Percentiles rank a stretch among this genome's conserved stretches.
Evolutionary conservation across 2,797 vertebrate species (phyloP).

Genomic region (Coreius guichenoti): DNA sequence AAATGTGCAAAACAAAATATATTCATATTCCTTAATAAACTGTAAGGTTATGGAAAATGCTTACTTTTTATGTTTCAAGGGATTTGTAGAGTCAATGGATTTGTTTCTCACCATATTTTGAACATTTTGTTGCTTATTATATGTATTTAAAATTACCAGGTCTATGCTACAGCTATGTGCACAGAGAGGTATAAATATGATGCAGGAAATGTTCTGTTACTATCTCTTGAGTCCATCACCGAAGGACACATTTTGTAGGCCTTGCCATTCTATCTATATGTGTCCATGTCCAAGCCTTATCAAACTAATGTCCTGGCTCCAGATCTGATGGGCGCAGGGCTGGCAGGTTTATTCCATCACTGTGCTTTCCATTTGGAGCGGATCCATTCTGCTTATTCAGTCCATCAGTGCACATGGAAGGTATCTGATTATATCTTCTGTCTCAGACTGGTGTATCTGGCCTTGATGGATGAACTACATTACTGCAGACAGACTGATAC

Average conservation of each 20-base stretch:
- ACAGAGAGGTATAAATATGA: neutral
- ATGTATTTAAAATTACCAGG: neutral
- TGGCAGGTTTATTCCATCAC: slow-evolving; percentile 16
- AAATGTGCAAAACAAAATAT: neutral
- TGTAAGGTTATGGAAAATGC: neutral
- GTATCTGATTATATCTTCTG: slow-evolving; percentile 20
- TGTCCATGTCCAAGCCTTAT: slow-evolving; percentile 41
- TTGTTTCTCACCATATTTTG: neutral
- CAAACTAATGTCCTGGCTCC: slow-evolving; percentile 39
- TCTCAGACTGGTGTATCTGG: slow-evolving; percentile 24
- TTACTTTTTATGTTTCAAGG: too few relatives aligned
- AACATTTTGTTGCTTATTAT: neutral
- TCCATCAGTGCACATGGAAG: slow-evolving; percentile 11
- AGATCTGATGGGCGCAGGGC: slow-evolving; percentile 17
- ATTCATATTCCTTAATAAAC: neutral
- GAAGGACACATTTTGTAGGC: neutral
- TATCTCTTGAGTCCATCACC: slow-evolving; percentile 1
- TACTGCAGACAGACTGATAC: slow-evolving; percentile 26
- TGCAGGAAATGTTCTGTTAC: neutral
- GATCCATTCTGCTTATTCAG: slow-evolving; percentile 32
- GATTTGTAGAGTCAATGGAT: too few relatives aligned
- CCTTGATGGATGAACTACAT: slow-evolving; percentile 2
- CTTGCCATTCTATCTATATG: slow-evolving; percentile 17
- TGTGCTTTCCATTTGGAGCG: slow-evolving; percentile 37
- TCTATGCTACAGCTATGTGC: neutral